phyloP scores from a whole-genome alignment of 1,140 invertebrate genomes.

The Diuraphis noxia region DNA sequence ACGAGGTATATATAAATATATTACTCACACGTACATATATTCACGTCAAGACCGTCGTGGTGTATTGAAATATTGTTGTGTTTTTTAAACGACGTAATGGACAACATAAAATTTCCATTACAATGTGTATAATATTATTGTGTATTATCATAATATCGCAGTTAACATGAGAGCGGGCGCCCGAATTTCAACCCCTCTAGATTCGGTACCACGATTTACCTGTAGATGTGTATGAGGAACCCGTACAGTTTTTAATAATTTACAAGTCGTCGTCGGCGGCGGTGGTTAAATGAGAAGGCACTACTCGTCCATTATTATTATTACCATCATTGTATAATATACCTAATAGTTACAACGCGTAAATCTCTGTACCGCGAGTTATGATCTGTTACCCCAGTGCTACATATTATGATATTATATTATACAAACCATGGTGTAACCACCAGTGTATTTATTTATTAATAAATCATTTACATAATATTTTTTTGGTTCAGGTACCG shows the following conservation, averaged over 20 bases:
- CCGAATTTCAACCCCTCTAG: neutral
- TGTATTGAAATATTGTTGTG: conserved; percentile 1
- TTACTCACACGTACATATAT: too few species aligned
- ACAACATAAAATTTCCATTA: conserved; percentile 27
- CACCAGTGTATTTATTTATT: neutral
- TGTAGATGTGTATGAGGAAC: neutral
- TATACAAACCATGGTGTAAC: neutral
- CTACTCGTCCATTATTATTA: neutral
- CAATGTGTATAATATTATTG: neutral
- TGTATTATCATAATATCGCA: neutral
- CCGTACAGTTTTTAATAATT: neutral
- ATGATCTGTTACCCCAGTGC: neutral
- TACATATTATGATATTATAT: neutral
- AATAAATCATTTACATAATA: neutral
- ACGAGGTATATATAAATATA: neutral
- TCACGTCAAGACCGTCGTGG: neutral
- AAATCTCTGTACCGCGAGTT: neutral
- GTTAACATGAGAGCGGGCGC: neutral
- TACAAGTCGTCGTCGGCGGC: neutral
- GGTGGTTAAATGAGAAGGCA: neutral
- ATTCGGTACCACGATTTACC: neutral
- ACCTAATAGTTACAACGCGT: neutral
- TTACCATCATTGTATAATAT: neutral
- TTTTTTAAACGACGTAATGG: neutral
- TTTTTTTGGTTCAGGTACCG: neutral